Percentiles rank a stretch among this genome's conserved stretches.
Conservation (phyloP, 2,113 vertebrate species). For the Pseudorectes ferrugineus region DNA sequence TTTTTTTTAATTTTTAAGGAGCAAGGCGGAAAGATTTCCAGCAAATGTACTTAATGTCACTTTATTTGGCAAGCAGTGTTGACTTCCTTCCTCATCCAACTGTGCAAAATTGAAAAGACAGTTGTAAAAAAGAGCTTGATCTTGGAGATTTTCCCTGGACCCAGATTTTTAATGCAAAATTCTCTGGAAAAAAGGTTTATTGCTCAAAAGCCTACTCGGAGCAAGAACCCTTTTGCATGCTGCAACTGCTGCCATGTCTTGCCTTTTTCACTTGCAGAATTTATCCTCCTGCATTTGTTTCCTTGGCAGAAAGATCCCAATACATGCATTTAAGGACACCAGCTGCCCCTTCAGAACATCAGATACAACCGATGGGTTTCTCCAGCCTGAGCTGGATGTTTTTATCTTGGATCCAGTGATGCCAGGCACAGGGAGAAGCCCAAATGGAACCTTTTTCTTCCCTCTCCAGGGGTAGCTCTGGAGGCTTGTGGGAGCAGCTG, state of each 20-base stretch:
- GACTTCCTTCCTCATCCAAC: constrained; percentile 27
- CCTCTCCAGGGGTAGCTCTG: neutral
- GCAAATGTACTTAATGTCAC: constrained; percentile 6
- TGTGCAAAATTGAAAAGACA: constrained; percentile 35
- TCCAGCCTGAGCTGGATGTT: neutral
- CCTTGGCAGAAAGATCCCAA: neutral
- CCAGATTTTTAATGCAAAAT: constrained; percentile 10
- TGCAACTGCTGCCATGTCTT: neutral
- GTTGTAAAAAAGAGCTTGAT: neutral
- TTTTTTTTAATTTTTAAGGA: neutral
- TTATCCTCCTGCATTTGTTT: neutral
- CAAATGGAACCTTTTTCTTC: neutral
- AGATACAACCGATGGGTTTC: neutral
- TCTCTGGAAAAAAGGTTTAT: constrained; percentile 44
- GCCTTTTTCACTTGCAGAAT: neutral
- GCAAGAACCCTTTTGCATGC: neutral
- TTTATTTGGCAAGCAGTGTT: neutral
- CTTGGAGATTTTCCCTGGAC: constrained; percentile 16
- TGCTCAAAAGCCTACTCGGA: neutral
- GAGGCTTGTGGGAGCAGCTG: neutral
- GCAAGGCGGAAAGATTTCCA: neutral
- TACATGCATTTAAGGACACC: neutral
- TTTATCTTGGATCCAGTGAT: neutral
- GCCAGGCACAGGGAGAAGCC: neutral
- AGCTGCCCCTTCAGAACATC: neutral